phyloP scores from a whole-genome alignment of 2,797 vertebrate genomes.

The Amphiprion clarkii region DNA sequence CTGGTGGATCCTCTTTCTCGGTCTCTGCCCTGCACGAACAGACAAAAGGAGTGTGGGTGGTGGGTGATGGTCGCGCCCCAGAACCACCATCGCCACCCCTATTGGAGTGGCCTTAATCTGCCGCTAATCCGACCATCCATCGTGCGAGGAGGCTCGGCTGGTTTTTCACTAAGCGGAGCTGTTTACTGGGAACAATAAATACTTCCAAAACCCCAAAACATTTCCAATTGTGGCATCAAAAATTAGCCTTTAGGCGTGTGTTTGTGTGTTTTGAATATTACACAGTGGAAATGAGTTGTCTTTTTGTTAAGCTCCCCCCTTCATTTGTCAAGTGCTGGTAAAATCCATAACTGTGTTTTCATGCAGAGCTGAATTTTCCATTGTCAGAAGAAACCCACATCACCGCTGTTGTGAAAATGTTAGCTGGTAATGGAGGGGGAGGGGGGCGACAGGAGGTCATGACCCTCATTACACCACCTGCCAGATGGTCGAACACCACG shows the following conservation, averaged over 20 bases:
- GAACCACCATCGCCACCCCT: slow-evolving; percentile 28
- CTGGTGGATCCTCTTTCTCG: background rate
- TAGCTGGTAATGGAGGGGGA: slow-evolving; percentile 49
- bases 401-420: slow-evolving; percentile 33
- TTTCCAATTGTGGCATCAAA: accelerated
- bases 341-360: background rate
- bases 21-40: slow-evolving; percentile 2
- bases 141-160: slow-evolving; percentile 1
- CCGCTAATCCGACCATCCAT: slow-evolving; percentile 69
- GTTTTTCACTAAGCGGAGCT: background rate
- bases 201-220: background rate
- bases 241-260: too few relatives aligned
- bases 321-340: background rate
- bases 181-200: background rate
- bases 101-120: slow-evolving; percentile 75
- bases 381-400: slow-evolving; percentile 3
- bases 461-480: slow-evolving; percentile 77
- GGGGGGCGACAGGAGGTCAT: slow-evolving; percentile 60
- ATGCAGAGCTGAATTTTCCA: background rate
- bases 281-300: background rate
- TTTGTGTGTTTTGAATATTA: too few relatives aligned
- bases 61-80: slow-evolving; percentile 42
- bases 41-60: slow-evolving; percentile 31
- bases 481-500: slow-evolving; percentile 67
- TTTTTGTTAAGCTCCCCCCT: background rate